phyloP scores from a whole-genome alignment of 2,113 vertebrate species.

The Ciconia stormi region DNA sequence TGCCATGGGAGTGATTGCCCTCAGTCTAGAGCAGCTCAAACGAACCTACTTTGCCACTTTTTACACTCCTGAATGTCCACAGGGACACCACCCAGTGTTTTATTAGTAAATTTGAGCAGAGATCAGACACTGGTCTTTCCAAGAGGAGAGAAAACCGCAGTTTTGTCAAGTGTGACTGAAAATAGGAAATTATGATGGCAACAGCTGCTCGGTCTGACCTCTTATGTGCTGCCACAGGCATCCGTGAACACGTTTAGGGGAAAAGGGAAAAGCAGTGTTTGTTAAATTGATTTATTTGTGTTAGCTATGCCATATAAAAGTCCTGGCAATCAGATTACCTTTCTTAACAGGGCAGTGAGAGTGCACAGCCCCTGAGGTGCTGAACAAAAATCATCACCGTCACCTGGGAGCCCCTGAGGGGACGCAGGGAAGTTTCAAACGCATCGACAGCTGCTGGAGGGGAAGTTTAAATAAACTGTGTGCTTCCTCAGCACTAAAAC shows the following conservation, averaged over 20 bases:
- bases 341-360: background rate
- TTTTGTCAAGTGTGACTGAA: slow-evolving; percentile 5
- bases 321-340: background rate
- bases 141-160: background rate
- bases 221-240: background rate
- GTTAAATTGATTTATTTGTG: slow-evolving; percentile 6
- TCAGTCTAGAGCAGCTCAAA: background rate
- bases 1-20: background rate
- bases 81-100: background rate
- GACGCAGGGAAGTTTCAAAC: background rate
- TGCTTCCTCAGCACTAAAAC: slow-evolving; percentile 1
- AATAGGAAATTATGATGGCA: background rate
- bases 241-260: background rate
- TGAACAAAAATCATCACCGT: background rate
- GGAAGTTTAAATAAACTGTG: slow-evolving; percentile 7
- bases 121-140: background rate
- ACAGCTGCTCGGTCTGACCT: background rate
- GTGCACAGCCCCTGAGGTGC: background rate
- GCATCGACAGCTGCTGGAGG: background rate
- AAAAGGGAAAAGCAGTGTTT: background rate
- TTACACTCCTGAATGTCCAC: background rate
- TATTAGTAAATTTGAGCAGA: background rate
- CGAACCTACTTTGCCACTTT: background rate
- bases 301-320: background rate
- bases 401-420: background rate